Evolutionary conservation across 2,888 invertebrate genomes (phyloP).

Genomic region (Neelides folsomi): DNA sequence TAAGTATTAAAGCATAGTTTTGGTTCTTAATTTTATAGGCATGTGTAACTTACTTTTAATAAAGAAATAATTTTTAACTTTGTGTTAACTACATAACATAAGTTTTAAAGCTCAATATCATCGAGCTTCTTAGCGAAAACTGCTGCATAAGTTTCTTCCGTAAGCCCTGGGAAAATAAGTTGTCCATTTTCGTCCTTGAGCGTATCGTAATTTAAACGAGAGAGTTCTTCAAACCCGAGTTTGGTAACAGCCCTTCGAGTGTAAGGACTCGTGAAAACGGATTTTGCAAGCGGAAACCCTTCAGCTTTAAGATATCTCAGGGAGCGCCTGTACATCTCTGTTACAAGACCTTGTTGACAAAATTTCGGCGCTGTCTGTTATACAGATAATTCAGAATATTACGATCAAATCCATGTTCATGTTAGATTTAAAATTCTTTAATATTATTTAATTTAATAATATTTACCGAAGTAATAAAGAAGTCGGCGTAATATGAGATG

Average conservation of each 20-base stretch:
- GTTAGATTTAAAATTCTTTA: too few relatives aligned
- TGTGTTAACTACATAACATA: too few relatives aligned
- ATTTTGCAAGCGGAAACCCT: constrained; percentile 4
- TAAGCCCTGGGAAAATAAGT: neutral
- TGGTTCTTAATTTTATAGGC: too few relatives aligned
- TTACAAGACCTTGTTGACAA: constrained; percentile 7
- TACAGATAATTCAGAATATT: too few relatives aligned
- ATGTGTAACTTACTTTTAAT: too few relatives aligned
- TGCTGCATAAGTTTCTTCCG: too few relatives aligned
- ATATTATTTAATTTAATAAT: too few relatives aligned
- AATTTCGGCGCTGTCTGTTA: neutral
- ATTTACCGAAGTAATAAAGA: constrained; percentile 9
- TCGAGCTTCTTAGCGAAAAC: too few relatives aligned
- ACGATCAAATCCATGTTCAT: too few relatives aligned
- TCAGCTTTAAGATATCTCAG: neutral
- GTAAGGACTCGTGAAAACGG: constrained; percentile 12
- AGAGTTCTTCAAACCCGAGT: constrained; percentile 10
- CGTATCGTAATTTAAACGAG: neutral
- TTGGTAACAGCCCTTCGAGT: constrained; percentile 9
- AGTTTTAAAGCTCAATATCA: too few relatives aligned
- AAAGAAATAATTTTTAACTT: too few relatives aligned
- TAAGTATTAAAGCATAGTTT: too few relatives aligned
- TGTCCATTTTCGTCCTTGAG: constrained; percentile 6
- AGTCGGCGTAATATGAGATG: constrained; percentile 7
- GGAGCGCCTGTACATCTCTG: constrained; percentile 12